Percentiles rank a stretch among this genome's conserved stretches.
phyloP scores from a whole-genome alignment of 2,113 vertebrate species.

The Hemibagrus wyckioides region DNA sequence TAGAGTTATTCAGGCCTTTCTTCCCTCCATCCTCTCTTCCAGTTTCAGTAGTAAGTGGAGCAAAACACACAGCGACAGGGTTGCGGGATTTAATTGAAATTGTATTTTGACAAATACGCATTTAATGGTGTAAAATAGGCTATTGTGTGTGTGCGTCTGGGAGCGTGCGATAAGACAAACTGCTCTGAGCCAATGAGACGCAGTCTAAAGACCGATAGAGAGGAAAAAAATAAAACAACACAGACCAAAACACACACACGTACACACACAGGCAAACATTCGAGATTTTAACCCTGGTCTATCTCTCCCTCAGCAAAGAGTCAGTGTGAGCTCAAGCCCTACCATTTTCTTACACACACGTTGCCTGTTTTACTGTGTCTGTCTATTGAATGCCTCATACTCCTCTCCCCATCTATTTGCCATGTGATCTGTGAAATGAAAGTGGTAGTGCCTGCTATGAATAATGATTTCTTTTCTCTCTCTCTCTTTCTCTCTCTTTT shows the following conservation, averaged over 20 bases:
- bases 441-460: slow-evolving; percentile 44
- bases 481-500: background rate
- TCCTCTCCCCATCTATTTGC: slow-evolving; percentile 34
- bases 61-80: slow-evolving; percentile 57
- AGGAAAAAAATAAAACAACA: slow-evolving; percentile 29
- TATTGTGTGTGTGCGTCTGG: slow-evolving; percentile 75
- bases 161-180: slow-evolving; percentile 73
- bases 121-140: slow-evolving; percentile 77
- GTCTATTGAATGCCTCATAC: slow-evolving; percentile 46
- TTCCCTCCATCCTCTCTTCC: slow-evolving; percentile 28
- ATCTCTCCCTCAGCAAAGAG: slow-evolving; percentile 38
- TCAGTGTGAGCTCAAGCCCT: slow-evolving; percentile 50
- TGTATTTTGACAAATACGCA: slow-evolving; percentile 80
- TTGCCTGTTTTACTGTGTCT: slow-evolving; percentile 51
- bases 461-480: slow-evolving; percentile 21
- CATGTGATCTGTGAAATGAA: slow-evolving; percentile 50
- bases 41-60: slow-evolving; percentile 58
- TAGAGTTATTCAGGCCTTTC: slow-evolving; percentile 35
- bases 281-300: slow-evolving; percentile 38
- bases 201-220: slow-evolving; percentile 61
- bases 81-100: slow-evolving; percentile 75
- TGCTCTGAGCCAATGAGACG: slow-evolving; percentile 69
- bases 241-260: slow-evolving; percentile 15
- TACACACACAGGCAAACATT: slow-evolving; percentile 34
- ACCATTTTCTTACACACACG: slow-evolving; percentile 54